phyloP scores from a whole-genome alignment of 30 jellyfish, hydroid and myxozoan species.

The Aurelia coerulea region DNA sequence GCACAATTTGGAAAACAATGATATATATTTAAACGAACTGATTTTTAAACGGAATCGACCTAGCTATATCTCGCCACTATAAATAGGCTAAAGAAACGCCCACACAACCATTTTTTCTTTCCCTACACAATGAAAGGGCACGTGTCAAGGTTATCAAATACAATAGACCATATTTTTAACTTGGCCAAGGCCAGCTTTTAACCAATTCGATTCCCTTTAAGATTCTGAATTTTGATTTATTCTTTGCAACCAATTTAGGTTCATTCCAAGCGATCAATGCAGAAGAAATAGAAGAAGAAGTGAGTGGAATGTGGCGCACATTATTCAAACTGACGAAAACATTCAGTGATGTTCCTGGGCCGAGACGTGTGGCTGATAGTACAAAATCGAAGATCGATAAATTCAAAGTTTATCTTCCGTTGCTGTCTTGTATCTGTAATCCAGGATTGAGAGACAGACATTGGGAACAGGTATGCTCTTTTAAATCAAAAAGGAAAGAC shows the following conservation, averaged over 20 bases:
- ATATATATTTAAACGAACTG: too few relatives aligned
- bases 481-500: not conserved
- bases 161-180: too few relatives aligned
- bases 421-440: constrained; percentile 86
- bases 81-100: too few relatives aligned
- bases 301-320: constrained; percentile 93
- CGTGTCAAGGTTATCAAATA: too few relatives aligned
- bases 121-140: too few relatives aligned
- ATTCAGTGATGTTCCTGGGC: constrained; percentile 89
- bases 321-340: constrained; percentile 85
- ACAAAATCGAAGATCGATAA: constrained; percentile 87
- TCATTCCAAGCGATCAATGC: constrained; percentile 88
- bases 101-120: too few relatives aligned
- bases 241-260: constrained; percentile 36
- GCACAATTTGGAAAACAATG: too few relatives aligned
- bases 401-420: constrained; percentile 85
- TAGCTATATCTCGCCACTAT: too few relatives aligned
- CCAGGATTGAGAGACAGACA: constrained; percentile 97
- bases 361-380: constrained; percentile 96
- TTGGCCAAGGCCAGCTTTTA: too few relatives aligned
- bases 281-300: constrained; percentile 89
- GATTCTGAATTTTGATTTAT: too few relatives aligned
- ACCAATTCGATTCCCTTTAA: too few relatives aligned
- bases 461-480: constrained; percentile 88
- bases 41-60: too few relatives aligned